Percentiles rank a stretch among this genome's conserved stretches.
These are phyloP conservation scores for Salvelinus sp. DNA, from an alignment of 2,113 vertebrate genomes.

Conservation along the genomic window DNA sequence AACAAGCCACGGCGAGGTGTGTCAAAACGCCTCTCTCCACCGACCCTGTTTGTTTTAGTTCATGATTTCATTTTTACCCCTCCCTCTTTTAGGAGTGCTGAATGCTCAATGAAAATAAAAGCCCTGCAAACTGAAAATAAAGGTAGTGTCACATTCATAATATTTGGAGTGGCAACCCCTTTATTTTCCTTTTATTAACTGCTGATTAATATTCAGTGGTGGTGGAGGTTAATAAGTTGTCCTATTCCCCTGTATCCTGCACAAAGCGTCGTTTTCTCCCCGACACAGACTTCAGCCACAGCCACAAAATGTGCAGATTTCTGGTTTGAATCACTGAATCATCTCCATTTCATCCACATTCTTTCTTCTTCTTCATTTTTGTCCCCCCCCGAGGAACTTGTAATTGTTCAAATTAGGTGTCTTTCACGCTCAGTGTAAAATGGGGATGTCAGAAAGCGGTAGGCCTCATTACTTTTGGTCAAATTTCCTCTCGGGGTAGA, in stretches of 20 bases:
- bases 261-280: constrained; percentile 74
- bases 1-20: constrained; percentile 13
- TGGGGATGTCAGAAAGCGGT: constrained; percentile 36
- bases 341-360: constrained; percentile 63
- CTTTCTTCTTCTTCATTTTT: constrained; percentile 16
- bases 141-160: constrained; percentile 78
- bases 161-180: constrained; percentile 89
- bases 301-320: constrained; percentile 78
- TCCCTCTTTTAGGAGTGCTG: constrained; percentile 61
- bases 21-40: constrained; percentile 66
- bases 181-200: constrained; percentile 96
- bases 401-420: constrained; percentile 61
- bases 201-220: constrained; percentile 95
- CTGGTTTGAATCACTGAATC: constrained; percentile 87
- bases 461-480: constrained; percentile 48
- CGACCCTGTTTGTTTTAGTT: constrained; percentile 66
- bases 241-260: constrained; percentile 86
- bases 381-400: constrained; percentile 22
- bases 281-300: constrained; percentile 69
- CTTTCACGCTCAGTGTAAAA: constrained; percentile 44
- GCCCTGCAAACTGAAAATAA: constrained; percentile 68
- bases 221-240: constrained; percentile 85
- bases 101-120: constrained; percentile 31
- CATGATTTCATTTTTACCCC: constrained; percentile 47
- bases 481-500: constrained; percentile 27